Conservation (phyloP, 1,140 invertebrate genomes). For the Drosophila miranda region DNA sequence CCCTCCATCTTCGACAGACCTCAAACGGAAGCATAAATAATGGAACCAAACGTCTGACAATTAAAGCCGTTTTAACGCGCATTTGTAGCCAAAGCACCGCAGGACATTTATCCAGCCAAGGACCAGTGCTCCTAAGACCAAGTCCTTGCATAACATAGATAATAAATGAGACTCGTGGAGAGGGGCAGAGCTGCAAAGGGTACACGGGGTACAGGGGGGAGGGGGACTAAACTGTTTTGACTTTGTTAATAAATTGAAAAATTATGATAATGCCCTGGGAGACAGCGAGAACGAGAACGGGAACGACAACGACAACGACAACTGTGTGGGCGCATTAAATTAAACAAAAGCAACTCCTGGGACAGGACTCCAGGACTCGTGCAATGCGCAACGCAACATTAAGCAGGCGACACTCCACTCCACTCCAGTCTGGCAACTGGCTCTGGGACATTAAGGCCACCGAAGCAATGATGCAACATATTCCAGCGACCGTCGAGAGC, state of each 20-base stretch:
- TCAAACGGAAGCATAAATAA: conserved; percentile 71
- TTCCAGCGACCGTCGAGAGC: conserved; percentile 53
- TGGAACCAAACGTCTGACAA: conserved; percentile 59
- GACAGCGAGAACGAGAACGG: not conserved
- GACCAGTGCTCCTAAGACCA: conserved; percentile 19
- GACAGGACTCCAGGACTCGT: conserved; percentile 52
- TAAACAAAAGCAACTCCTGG: conserved; percentile 54
- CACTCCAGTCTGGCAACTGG: conserved; percentile 35
- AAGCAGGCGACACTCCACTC: conserved; percentile 67
- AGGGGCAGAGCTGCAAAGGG: conserved; percentile 1
- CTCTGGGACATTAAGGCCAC: conserved; percentile 70
- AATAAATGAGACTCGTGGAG: conserved; percentile 60
- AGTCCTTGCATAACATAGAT: conserved; percentile 58
- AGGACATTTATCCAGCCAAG: conserved; percentile 53
- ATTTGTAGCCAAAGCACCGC: conserved; percentile 62
- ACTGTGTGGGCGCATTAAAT: conserved; percentile 73
- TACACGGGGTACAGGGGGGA: not conserved
- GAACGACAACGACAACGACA: conserved; percentile 22
- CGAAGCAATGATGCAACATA: conserved; percentile 76
- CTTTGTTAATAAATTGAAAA: conserved; percentile 81
- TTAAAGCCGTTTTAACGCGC: conserved; percentile 73
- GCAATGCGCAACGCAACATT: conserved; percentile 78
- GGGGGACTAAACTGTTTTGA: conserved; percentile 74
- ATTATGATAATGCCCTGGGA: conserved; percentile 71
- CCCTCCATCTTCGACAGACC: conserved; percentile 18